phyloP scores from a whole-genome alignment of 2,888 invertebrate genomes.

The Gortyna flavago region DNA sequence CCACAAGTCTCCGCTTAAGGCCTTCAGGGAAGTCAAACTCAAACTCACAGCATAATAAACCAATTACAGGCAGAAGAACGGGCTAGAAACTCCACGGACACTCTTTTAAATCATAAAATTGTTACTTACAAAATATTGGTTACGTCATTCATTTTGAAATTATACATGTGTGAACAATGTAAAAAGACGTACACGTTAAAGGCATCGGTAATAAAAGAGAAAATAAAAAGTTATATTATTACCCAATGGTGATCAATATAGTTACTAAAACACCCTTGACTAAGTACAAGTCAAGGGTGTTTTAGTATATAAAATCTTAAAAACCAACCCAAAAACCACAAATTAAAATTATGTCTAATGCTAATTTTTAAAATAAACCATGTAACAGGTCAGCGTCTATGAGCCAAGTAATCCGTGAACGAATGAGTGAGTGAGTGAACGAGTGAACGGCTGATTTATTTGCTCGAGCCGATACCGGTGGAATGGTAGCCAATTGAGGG shows the following conservation, averaged over 20 bases:
- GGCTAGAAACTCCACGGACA: no score
- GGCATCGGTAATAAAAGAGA: no score
- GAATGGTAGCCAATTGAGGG: conserved; percentile 81
- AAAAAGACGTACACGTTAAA: no score
- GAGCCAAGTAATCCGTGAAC: conserved; percentile 66
- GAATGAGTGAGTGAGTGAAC: conserved; percentile 74
- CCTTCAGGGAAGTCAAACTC: neutral
- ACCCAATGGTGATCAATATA: neutral
- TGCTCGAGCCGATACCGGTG: conserved; percentile 74
- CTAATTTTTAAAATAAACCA: conserved; percentile 71
- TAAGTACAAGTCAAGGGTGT: no score
- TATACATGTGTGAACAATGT: no score
- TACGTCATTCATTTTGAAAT: no score
- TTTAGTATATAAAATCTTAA: neutral
- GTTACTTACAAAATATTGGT: no score
- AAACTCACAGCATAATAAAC: no score
- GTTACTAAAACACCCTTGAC: neutral
- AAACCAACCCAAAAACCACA: neutral
- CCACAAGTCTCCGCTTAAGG: neutral
- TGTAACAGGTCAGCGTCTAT: conserved; percentile 68
- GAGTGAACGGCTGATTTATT: conserved; percentile 82
- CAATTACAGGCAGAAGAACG: no score
- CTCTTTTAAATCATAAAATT: no score
- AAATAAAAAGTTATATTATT: neutral
- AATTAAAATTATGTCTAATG: conserved; percentile 54